Conservation (phyloP, 2,888 invertebrate species). For the Panorpa germanica region DNA sequence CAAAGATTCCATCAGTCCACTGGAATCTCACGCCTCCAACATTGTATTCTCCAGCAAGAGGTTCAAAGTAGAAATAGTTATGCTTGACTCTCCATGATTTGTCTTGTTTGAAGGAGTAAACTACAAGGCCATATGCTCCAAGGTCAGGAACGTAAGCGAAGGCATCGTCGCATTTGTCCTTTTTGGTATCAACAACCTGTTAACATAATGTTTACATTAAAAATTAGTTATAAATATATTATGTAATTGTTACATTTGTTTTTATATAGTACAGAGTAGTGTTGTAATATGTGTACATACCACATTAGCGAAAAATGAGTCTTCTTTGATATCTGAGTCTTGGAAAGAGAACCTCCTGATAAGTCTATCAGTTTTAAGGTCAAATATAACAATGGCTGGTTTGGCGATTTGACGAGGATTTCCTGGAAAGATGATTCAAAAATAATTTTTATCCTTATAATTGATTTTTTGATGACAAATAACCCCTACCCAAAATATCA, state of each 20-base stretch:
- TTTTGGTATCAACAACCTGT: conserved; percentile 49
- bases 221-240: conserved; percentile 4
- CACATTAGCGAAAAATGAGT: conserved; percentile 66
- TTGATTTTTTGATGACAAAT: conserved; percentile 15
- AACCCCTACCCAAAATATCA: conserved; percentile 43
- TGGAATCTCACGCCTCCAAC: conserved; percentile 66
- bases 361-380: conserved; percentile 54
- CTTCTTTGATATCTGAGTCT: conserved; percentile 43
- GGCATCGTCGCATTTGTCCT: conserved; percentile 51
- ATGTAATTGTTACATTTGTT: neutral
- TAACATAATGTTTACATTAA: conserved; percentile 14
- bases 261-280: neutral
- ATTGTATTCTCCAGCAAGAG: conserved; percentile 53
- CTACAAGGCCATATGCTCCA: conserved; percentile 54
- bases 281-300: conserved; percentile 26
- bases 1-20: conserved; percentile 72
- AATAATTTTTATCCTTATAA: conserved; percentile 14
- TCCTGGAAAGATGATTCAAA: conserved; percentile 20
- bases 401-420: conserved; percentile 37
- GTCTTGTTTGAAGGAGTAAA: conserved; percentile 53
- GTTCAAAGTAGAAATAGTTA: conserved; percentile 72
- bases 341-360: conserved; percentile 50
- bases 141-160: conserved; percentile 63
- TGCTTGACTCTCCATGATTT: conserved; percentile 64
- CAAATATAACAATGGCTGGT: conserved; percentile 48